Evolutionary conservation across 2,113 vertebrate genomes (phyloP), one percentile per base, ranked within the genome.

Genomic region (Rissa tridactyla): DNA sequence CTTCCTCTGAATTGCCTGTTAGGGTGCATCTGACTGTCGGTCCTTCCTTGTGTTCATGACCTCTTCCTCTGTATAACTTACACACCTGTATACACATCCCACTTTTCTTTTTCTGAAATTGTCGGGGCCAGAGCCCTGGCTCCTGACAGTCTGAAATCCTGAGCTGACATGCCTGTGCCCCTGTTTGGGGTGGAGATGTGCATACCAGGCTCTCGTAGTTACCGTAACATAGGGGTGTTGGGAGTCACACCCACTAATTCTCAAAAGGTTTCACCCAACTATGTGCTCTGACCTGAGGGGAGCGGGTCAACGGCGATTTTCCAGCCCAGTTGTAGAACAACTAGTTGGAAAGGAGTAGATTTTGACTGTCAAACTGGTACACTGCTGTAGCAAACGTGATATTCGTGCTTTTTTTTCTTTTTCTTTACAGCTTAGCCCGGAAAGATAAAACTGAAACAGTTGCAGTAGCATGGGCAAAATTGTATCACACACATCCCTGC

Each of bases 151-250:
- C 30, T 1, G 0, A 79, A 54, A 26, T 82, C 11, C 36, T 78
- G n/a, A 87, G 20, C 15, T 40, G 5, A 20, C 4, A 10, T 44
- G 6, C 18, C 7, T 15, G 8, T 79, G 30, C n/a, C 23, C 13
- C 26, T 47, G 4, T 42, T 47, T 44, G 19, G 13, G 18, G 10
- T 46, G 13, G 15, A 87, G 34, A 13, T 70, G 14, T 38, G 23
- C 7, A 42, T 65, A 14, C 6, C 20, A 60, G 18, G 15, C 32
- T 54, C 15, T 32, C 8, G 3, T 4, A 54, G 19, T 60, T 66
- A 23, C 20, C 5, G 0, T 20, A 30, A 64, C 13, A 0, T 0
- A 58, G 42, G 44, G 14, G 9, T 47, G 14, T 15, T 58, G 9
- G 19, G 26, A 60, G 8, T 66, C 13, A 23, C 8, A 36, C 9